Evolutionary conservation across 2,113 vertebrate genomes (phyloP).

Genomic region (Python bivittatus): DNA sequence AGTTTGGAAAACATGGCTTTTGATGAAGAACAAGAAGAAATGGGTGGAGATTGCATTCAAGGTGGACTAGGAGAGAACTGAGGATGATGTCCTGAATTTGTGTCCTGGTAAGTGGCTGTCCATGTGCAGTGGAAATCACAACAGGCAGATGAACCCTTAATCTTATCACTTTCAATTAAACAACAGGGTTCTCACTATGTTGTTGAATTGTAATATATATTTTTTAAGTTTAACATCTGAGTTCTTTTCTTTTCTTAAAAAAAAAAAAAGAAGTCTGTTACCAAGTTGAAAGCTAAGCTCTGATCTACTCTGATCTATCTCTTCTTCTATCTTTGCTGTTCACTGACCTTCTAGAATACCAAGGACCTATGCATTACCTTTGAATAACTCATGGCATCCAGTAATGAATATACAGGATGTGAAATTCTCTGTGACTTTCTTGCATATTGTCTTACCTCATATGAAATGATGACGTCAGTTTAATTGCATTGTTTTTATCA

Average conservation of each 20-base stretch:
- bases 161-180: slow-evolving; percentile 46
- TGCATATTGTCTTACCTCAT: background rate
- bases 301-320: slow-evolving; percentile 18
- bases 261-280: slow-evolving; percentile 52
- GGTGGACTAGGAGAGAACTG: background rate
- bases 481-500: background rate
- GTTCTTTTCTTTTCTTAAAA: too few species aligned
- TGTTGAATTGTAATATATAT: slow-evolving; percentile 36
- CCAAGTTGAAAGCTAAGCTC: slow-evolving; percentile 29
- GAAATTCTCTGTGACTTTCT: slow-evolving; percentile 27
- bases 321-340: background rate
- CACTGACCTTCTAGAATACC: slow-evolving; percentile 39
- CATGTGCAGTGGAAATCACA: background rate
- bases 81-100: background rate
- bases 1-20: background rate
- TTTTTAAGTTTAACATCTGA: slow-evolving; percentile 17
- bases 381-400: slow-evolving; percentile 42
- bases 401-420: slow-evolving; percentile 27
- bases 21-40: background rate
- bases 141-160: background rate
- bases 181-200: slow-evolving; percentile 43
- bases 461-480: slow-evolving; percentile 36
- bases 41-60: background rate
- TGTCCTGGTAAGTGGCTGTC: background rate
- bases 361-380: slow-evolving; percentile 24